Conservation (phyloP, 1,140 invertebrate species). For the Sitobion miscanthi region DNA sequence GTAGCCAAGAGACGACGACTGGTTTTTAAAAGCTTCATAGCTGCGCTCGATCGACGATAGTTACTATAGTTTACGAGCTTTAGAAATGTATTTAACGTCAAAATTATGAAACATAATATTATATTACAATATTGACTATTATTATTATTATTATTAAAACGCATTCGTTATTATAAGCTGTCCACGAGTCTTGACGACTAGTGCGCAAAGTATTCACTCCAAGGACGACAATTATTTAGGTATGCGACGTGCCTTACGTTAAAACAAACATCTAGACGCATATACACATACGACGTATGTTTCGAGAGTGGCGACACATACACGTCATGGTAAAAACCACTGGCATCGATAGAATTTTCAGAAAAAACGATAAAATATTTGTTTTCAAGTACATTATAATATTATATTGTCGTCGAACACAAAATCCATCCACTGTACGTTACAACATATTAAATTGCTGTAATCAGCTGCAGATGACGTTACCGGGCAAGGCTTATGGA, state of each 20-base stretch:
- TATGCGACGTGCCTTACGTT: slow-evolving; percentile 29
- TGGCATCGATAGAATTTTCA: neutral
- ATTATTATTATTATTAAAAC: neutral
- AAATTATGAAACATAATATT: neutral
- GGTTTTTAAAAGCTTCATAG: neutral
- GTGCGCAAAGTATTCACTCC: neutral
- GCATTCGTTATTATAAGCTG: neutral
- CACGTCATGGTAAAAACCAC: neutral
- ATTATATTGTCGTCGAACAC: neutral
- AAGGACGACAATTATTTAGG: slow-evolving; percentile 44
- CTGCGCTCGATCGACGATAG: neutral
- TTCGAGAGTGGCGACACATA: neutral
- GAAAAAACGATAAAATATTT: neutral
- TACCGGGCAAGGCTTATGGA: neutral
- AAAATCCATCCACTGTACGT: neutral
- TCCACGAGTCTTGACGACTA: neutral
- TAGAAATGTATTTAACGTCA: neutral
- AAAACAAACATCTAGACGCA: slow-evolving; percentile 24
- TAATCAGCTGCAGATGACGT: neutral
- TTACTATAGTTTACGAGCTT: neutral
- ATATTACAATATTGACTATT: neutral
- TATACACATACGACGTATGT: neutral
- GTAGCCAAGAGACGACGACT: neutral
- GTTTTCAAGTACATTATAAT: neutral
- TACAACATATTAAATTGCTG: neutral